A percentile compares a stretch with the other conserved stretches of the same genome.
Conservation (phyloP, 2,888 invertebrate species). For the Drosophila nigritarsus region DNA sequence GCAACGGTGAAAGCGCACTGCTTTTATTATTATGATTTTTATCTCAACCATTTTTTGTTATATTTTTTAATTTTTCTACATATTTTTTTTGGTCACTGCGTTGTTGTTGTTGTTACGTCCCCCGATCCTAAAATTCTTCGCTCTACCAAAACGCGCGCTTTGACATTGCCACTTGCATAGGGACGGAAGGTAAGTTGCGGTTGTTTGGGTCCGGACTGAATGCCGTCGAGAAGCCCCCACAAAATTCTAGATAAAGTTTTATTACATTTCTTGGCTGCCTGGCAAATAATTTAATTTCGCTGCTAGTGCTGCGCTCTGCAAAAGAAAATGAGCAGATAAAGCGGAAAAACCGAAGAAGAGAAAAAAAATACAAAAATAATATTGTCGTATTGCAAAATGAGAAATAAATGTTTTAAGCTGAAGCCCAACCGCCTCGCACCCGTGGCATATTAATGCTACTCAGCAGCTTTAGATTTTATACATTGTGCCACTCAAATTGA, state of each 20-base stretch:
- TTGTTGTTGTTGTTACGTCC: slow-evolving; percentile 58
- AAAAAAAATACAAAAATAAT: slow-evolving; percentile 57
- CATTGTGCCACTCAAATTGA: slow-evolving; percentile 58
- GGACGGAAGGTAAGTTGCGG: slow-evolving; percentile 70
- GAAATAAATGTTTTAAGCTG: slow-evolving; percentile 57
- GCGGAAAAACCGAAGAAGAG: background rate
- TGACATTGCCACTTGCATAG: slow-evolving; percentile 60
- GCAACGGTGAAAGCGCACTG: slow-evolving; percentile 50
- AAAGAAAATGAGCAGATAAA: slow-evolving; percentile 27
- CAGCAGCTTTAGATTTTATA: slow-evolving; percentile 45
- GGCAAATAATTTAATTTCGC: slow-evolving; percentile 74
- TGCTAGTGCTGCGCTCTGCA: slow-evolving; percentile 39
- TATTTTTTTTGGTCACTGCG: slow-evolving; percentile 62
- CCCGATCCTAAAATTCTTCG: slow-evolving; percentile 34
- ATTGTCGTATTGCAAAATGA: slow-evolving; percentile 54
- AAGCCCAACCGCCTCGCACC: slow-evolving; percentile 22
- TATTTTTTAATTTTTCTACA: slow-evolving; percentile 69
- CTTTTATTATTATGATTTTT: slow-evolving; percentile 73
- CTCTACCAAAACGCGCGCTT: slow-evolving; percentile 28
- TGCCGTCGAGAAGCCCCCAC: background rate
- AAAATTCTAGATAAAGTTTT: slow-evolving; percentile 63
- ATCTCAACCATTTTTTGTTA: slow-evolving; percentile 46
- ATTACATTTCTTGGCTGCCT: slow-evolving; percentile 62
- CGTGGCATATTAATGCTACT: slow-evolving; percentile 56
- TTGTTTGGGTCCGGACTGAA: slow-evolving; percentile 8